Conservation (phyloP, 2,888 invertebrate genomes). For the Philonicus albiceps region DNA sequence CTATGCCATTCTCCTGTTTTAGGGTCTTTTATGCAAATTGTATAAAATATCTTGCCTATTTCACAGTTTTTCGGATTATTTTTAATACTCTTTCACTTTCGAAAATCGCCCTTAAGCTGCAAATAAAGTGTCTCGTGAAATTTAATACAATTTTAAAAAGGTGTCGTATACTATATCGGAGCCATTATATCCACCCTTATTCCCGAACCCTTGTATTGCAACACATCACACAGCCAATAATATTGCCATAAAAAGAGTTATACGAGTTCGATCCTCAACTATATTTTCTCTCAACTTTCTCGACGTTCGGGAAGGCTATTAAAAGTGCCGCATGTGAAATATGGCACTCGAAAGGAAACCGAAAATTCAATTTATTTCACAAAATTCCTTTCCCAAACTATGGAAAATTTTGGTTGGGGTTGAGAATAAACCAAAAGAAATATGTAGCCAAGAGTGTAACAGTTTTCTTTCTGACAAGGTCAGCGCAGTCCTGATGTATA, state of each 20-base stretch:
- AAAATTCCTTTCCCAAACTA: neutral
- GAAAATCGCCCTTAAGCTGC: neutral
- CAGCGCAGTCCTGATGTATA: neutral
- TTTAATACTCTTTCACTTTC: neutral
- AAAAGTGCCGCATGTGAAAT: conserved; percentile 23
- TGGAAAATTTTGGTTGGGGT: neutral
- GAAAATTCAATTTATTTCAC: conserved; percentile 26
- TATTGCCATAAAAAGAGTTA: conserved; percentile 28
- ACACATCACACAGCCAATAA: conserved; percentile 3
- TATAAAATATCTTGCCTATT: neutral
- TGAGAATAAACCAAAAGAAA: neutral
- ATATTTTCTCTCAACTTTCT: conserved; percentile 2
- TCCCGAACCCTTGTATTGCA: neutral
- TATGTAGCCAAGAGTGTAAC: neutral
- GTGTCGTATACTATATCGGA: neutral
- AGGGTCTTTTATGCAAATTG: neutral
- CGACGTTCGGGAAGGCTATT: neutral
- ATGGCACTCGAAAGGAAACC: conserved; percentile 8
- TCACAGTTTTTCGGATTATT: neutral
- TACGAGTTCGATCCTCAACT: conserved; percentile 11
- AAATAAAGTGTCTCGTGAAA: neutral
- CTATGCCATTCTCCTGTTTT: neutral
- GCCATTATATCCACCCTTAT: neutral
- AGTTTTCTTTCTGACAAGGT: neutral
- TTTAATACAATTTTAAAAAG: neutral